These are phyloP conservation scores for Leptarthrus brevirostris DNA, from an alignment of 2,888 invertebrate genomes.

Conservation along the genomic window DNA sequence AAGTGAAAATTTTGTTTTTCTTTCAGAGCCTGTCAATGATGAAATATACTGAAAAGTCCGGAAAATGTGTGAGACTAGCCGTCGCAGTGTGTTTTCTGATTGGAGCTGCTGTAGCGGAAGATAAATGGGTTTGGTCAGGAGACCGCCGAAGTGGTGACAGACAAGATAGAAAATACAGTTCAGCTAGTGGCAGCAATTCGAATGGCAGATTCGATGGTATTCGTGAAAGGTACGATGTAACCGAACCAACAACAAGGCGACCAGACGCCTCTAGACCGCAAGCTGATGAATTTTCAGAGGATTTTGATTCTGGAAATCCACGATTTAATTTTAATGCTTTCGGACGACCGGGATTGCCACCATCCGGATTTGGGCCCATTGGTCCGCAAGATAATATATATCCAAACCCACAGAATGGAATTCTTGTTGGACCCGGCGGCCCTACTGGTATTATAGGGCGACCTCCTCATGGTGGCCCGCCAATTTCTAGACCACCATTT, in stretches of 20 bases:
- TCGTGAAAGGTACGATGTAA: conserved; percentile 53
- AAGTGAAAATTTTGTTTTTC: conserved; percentile 22
- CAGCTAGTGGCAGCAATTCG: neutral
- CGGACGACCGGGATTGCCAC: conserved; percentile 55
- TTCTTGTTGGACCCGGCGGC: conserved; percentile 66
- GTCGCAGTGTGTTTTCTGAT: conserved; percentile 44
- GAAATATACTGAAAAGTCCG: conserved; percentile 8
- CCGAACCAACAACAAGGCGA: conserved; percentile 63
- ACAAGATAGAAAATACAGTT: conserved; percentile 18
- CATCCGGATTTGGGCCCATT: conserved; percentile 15
- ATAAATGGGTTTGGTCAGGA: conserved; percentile 63
- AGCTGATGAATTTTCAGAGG: conserved; percentile 56
- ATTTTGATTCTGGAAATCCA: conserved; percentile 59
- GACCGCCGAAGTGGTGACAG: conserved; percentile 24
- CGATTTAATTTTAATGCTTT: conserved; percentile 58
- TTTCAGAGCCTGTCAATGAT: conserved; percentile 1
- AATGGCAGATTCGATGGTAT: conserved; percentile 13
- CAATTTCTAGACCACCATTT: conserved; percentile 13
- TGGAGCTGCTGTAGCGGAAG: conserved; percentile 57
- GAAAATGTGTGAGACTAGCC: neutral
- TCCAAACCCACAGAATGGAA: conserved; percentile 55
- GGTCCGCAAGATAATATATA: neutral
- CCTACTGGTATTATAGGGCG: conserved; percentile 69
- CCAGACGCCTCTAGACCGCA: too few relatives aligned
- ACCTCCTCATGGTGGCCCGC: conserved; percentile 48